Conservation (phyloP, 2,797 vertebrate species). For the Acestrorhynchus altus region DNA sequence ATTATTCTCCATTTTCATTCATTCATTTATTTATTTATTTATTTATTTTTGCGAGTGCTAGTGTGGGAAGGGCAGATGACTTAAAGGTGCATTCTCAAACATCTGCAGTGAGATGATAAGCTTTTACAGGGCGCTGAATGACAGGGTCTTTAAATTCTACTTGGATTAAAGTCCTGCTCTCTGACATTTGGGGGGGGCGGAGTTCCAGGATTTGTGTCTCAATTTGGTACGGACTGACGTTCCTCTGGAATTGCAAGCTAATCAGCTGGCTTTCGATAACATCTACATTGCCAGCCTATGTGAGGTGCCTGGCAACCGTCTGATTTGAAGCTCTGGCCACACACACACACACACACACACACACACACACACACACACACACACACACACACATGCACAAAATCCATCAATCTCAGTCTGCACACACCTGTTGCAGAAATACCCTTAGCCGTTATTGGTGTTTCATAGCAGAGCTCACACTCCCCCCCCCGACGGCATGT, state of each 20-base stretch:
- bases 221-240: conserved; percentile 15
- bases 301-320: neutral
- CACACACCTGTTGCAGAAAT: conserved; percentile 40
- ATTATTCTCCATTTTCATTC: too few species aligned
- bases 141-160: conserved; percentile 19
- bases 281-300: conserved; percentile 18
- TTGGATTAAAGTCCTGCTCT: conserved; percentile 30
- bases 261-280: conserved; percentile 29
- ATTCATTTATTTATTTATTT: too few species aligned
- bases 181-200: neutral
- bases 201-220: conserved; percentile 15
- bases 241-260: conserved; percentile 10
- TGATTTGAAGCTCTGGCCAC: conserved; percentile 13
- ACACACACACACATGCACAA: conserved; percentile 25
- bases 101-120: conserved; percentile 55
- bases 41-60: neutral
- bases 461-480: neutral
- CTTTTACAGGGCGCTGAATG: conserved; percentile 50
- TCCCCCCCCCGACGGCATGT: conserved; percentile 26
- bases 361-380: conserved; percentile 25
- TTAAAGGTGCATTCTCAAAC: conserved; percentile 56
- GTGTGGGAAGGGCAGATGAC: conserved; percentile 46
- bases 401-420: conserved; percentile 19
- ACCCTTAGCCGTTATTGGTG: conserved; percentile 8
- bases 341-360: conserved; percentile 24